Base-by-base conservation (phyloP, 2,797 vertebrate genomes). In the Brachyalestes nurse region DNA sequence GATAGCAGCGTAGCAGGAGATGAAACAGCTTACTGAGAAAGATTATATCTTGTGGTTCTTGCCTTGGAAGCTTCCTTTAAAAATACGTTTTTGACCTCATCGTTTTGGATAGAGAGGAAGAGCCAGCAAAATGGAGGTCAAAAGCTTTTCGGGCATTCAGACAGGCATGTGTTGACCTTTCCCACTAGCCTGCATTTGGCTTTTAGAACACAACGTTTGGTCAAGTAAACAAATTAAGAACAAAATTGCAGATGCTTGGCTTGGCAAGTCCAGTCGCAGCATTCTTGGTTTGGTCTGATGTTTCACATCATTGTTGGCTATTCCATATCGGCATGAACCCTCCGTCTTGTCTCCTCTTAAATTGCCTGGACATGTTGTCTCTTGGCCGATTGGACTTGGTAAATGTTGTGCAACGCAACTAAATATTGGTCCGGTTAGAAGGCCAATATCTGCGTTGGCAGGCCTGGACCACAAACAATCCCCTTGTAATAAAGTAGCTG, bases 381-480 rank as follows among this genome's bases (percentile, higher is more conserved):
- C 53, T 13, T 34, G 55, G 42, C 28, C 49, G n/a, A 10, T 53
- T 42, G 28, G 53, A 69, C 72, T 55, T 67, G 12, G 53, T 55
- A 73, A 58, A 73, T 62, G 34, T 69, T 78, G 62, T 76, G 58
- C 49, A 78, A 72, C 47, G 17, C 71, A 40, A 38, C 12, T 8
- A 81, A 76, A 71, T 55, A 60, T 45, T 58, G 74, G 74, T 72
- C 77, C 67, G 66, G 10, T 77, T 21, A 77, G 13, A 58, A 72
- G 40, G 49, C 57, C 55, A 40, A 57, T 82, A 47, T 64, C 55
- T 42, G 45, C 19, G 34, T 47, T 51, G 17, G 45, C n/a, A 66
- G 47, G 69, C 62, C 45, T 49, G 49, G 69, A 16, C 69, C 25
- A 10, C 53, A 73, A 57, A 58, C 28, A 76, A 65, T 76, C 74